phyloP scores from a whole-genome alignment of 2,797 vertebrate species.

The Myoxocephalus aenaeus region DNA sequence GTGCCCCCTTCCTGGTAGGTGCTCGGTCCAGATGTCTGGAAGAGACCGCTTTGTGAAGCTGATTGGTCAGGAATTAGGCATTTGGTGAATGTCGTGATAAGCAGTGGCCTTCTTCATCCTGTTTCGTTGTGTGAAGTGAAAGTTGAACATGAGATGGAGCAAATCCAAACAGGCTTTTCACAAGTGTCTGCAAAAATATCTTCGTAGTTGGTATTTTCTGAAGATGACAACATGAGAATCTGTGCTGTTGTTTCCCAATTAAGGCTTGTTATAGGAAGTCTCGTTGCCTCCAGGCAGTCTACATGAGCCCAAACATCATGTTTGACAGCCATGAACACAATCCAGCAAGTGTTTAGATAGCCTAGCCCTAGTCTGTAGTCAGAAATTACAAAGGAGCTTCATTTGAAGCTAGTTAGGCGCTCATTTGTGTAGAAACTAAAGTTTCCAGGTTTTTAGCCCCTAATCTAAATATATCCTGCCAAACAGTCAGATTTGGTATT shows the following conservation, averaged over 20 bases:
- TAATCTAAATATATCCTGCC: not conserved
- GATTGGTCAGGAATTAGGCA: not conserved
- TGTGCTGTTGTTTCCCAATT: not conserved
- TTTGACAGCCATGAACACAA: slow-evolving; percentile 13
- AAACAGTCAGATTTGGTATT: not conserved
- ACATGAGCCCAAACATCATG: not conserved
- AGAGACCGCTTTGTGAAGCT: not conserved
- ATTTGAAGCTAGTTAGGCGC: slow-evolving; percentile 9
- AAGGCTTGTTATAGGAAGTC: not conserved
- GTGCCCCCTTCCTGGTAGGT: slow-evolving; percentile 92
- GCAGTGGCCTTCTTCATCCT: not conserved
- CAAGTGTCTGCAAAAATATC: not conserved
- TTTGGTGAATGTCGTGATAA: not conserved
- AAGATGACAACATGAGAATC: not conserved
- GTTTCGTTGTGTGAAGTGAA: not conserved
- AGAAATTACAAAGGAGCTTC: slow-evolving; percentile 11
- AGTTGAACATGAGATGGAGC: not conserved
- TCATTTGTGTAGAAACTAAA: not conserved
- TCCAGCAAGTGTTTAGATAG: not conserved
- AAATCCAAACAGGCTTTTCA: not conserved
- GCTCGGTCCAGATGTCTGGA: not conserved
- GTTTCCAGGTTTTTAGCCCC: not conserved
- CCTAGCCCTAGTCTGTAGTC: not conserved
- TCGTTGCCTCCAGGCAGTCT: not conserved
- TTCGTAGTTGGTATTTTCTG: not conserved